Evolutionary conservation across 1,140 invertebrate species (phyloP), one percentile per base, ranked within the genome.

Genomic region (Ceratina japonica): DNA sequence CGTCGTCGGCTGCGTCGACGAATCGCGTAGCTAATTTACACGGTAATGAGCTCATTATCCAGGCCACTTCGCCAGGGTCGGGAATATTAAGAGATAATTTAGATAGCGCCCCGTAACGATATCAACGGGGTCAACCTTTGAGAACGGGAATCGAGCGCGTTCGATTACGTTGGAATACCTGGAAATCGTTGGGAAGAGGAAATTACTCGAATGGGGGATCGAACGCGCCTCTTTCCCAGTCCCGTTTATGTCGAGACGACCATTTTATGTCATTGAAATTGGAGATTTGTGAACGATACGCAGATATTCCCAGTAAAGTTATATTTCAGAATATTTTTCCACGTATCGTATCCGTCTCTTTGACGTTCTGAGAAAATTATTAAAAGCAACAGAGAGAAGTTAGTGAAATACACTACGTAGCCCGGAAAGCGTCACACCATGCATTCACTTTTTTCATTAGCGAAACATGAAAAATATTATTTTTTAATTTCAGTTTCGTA

Each of bases 31-130:
- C 66, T 76, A 84, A 84, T 84, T 84, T 84, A 58, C 82, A 80
- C 70, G 58, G 61, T 70, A 76, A 83, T 80, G 81, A 84, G 83
- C 79, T 79, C 63, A 80, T 84, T 84, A 80, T 74, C 37, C 51
- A 37, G 1, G 27, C 69, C 59, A 72, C 51, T 78, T 64, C 13
- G 49, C n/a, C 31, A 44, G 0, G 31, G 13, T 16, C 1, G 20
- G 16, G n/a, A 44, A 75, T 63, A 56, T 72, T 78, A 72, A 63
- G 51, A 44, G 61, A 64, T 78, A 72, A 78, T 78, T 78, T 78
- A 78, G 31, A 56, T 56, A 27, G 69, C 49, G 59, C 27, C 18
- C n/a, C 59, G 68, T 56, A 72, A 78, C 51, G 31, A 22, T 72
- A 64, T 78, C 69, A 64, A 72, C 59, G 10, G 31, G 68, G 27